These are phyloP conservation scores for Archaeoteleia sp. DNA, from an alignment of 2,888 invertebrate species.

Conservation along the genomic window DNA sequence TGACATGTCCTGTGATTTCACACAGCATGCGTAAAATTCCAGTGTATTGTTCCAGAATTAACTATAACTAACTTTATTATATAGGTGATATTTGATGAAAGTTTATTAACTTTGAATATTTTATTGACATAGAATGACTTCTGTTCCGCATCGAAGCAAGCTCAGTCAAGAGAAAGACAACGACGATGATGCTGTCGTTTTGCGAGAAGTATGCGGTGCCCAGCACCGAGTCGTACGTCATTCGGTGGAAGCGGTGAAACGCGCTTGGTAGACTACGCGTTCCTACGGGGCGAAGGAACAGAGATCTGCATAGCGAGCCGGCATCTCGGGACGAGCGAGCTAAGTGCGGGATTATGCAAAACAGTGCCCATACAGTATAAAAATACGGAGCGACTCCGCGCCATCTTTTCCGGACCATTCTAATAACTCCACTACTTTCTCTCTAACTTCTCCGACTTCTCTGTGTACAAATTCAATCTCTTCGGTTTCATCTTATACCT, in stretches of 20 bases:
- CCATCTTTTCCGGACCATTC: slow-evolving; percentile 76
- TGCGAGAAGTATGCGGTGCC: slow-evolving; percentile 18
- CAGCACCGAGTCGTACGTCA: slow-evolving; percentile 66
- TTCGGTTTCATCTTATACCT: slow-evolving; percentile 50
- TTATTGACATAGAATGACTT: too few relatives aligned
- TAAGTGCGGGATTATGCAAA: slow-evolving; percentile 76
- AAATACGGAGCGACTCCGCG: slow-evolving; percentile 76
- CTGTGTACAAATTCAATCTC: slow-evolving; percentile 48
- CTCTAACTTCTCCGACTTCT: slow-evolving; percentile 50
- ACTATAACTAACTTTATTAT: too few relatives aligned
- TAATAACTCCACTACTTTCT: slow-evolving; percentile 73
- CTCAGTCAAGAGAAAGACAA: slow-evolving; percentile 17
- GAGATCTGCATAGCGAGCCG: slow-evolving; percentile 70
- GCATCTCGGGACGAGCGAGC: slow-evolving; percentile 73
- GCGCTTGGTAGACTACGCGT: slow-evolving; percentile 65
- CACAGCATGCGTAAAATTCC: too few relatives aligned
- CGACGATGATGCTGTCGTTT: slow-evolving; percentile 32
- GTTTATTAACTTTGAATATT: too few relatives aligned
- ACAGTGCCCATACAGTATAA: slow-evolving; percentile 75
- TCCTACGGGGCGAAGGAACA: slow-evolving; percentile 56
- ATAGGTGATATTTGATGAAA: too few relatives aligned
- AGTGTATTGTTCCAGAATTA: too few relatives aligned
- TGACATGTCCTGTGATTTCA: too few relatives aligned
- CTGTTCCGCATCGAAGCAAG: too few relatives aligned
- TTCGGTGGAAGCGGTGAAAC: slow-evolving; percentile 65